Percentiles rank a stretch among this genome's conserved stretches.
phyloP scores from a whole-genome alignment of 2,113 vertebrate genomes.

The Gobiocypris rarus region DNA sequence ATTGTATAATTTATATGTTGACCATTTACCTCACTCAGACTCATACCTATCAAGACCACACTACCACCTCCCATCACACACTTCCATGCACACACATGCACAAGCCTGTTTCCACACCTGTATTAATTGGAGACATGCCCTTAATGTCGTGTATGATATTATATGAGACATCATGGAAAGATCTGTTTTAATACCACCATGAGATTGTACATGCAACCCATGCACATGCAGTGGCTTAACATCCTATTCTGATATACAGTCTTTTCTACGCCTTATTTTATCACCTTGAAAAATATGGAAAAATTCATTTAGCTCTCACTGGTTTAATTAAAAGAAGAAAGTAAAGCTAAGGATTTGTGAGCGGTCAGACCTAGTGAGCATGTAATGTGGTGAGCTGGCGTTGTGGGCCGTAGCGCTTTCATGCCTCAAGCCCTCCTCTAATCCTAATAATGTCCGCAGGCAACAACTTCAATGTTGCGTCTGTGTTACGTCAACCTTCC shows the following conservation, averaged over 20 bases:
- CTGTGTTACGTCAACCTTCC: constrained; percentile 29
- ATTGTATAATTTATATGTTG: constrained; percentile 43
- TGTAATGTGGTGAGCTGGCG: constrained; percentile 63
- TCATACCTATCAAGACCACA: background rate
- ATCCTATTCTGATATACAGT: constrained; percentile 40
- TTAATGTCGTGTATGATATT: too few species aligned
- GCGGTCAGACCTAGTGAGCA: constrained; percentile 57
- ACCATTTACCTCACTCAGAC: constrained; percentile 21
- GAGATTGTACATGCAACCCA: background rate
- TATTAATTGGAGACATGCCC: too few species aligned
- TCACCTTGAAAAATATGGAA: constrained; percentile 45
- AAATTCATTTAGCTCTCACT: constrained; percentile 58
- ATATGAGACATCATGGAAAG: constrained; percentile 11
- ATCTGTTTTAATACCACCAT: background rate
- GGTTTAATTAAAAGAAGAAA: constrained; percentile 71
- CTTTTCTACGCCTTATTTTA: constrained; percentile 44
- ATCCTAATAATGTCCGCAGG: constrained; percentile 46
- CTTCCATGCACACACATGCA: background rate
- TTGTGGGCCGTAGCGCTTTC: constrained; percentile 58
- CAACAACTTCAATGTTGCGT: constrained; percentile 33
- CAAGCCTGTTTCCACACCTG: background rate
- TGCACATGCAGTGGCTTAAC: background rate
- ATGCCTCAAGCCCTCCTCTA: constrained; percentile 48
- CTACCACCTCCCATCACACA: background rate
- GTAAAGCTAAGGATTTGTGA: constrained; percentile 66